Evolutionary conservation across 1,140 invertebrate species (phyloP), one percentile per base, ranked within the genome.

Genomic region (Oreohelix idahoensis): DNA sequence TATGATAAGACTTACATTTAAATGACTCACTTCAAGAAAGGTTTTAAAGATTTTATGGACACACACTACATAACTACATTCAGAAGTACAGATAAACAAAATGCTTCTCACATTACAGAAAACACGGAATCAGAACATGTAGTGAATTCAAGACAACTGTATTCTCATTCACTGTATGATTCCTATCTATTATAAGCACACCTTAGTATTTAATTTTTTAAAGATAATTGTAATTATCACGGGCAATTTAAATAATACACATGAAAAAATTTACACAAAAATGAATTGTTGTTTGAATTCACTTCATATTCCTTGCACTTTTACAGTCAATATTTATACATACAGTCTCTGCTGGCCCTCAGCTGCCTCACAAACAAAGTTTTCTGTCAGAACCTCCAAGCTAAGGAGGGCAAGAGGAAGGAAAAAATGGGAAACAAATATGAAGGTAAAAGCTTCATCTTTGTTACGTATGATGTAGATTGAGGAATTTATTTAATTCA

Each of bases 351-450:
- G 83, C 58, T 84, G 84, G 51, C 84, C 84, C 39, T 86, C 86
- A 20, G 70, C 84, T 26, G 86, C 63, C 70, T 86, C 86, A 69
- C 84, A 86, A 66, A 86, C 81, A 79, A 81, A 86, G 79, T 86
- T 86, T 81, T 86, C 86, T 35, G 86, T 86, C 71, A 84, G 82
- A 38, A 86, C 86, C 79, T 86, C 86, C 84, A 86, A 74, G 84
- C 86, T 86, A 85, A 66, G 63, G 39, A 20, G 79, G 66, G 66
- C 49, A 35, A 36, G 8, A 39, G 20, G 35, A 49, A 29, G 51
- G 45, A 23, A 32, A 13, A 53, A 23, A 51, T 39, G 8, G 13
- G 75, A 53, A 26, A 77, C 11, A 53, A 1, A 74, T 74, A 4
- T 49, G 42, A 20, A 42, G 20, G 5, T 29, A 42, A 0, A 29